A percentile compares a stretch with the other conserved stretches of the same genome.
phyloP scores from a whole-genome alignment of 1,140 invertebrate genomes.

The Drosophila nikananu region DNA sequence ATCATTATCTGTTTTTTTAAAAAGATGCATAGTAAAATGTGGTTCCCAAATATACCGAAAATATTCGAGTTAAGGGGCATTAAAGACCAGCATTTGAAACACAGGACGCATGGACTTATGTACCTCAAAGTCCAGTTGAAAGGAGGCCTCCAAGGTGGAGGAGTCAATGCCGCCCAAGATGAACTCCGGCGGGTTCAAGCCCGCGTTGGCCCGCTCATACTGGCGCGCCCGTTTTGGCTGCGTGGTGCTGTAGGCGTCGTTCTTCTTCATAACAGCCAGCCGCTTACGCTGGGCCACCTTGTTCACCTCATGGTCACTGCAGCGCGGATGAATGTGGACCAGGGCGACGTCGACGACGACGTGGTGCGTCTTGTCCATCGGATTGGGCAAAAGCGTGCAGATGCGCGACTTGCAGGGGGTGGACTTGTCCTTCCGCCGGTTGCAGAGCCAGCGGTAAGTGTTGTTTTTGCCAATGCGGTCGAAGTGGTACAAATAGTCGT shows the following conservation, averaged over 20 bases:
- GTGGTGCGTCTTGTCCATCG: slow-evolving; percentile 60
- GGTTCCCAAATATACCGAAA: not conserved
- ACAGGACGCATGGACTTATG: not conserved
- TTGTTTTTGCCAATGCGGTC: slow-evolving; percentile 74
- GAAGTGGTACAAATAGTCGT: slow-evolving; percentile 78
- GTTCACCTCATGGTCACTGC: slow-evolving; percentile 71
- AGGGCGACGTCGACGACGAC: slow-evolving; percentile 62
- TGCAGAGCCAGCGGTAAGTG: slow-evolving; percentile 78
- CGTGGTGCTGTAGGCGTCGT: slow-evolving; percentile 67
- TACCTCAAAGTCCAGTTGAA: slow-evolving; percentile 73
- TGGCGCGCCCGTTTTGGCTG: slow-evolving; percentile 64
- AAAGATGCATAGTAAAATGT: not conserved
- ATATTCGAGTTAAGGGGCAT: not conserved
- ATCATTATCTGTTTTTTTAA: not conserved
- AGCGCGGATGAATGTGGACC: slow-evolving; percentile 71
- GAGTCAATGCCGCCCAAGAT: slow-evolving; percentile 45
- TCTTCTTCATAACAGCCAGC: slow-evolving; percentile 66
- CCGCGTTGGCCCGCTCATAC: slow-evolving; percentile 64
- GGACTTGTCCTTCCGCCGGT: slow-evolving; percentile 74
- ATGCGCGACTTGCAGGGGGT: slow-evolving; percentile 75
- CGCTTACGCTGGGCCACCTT: slow-evolving; percentile 77
- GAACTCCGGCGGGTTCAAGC: slow-evolving; percentile 67
- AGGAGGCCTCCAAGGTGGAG: slow-evolving; percentile 30
- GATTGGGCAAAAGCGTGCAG: slow-evolving; percentile 66
- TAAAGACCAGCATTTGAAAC: not conserved